Base-by-base conservation (phyloP, 2,113 vertebrate genomes). In the Lagopus leucura region DNA sequence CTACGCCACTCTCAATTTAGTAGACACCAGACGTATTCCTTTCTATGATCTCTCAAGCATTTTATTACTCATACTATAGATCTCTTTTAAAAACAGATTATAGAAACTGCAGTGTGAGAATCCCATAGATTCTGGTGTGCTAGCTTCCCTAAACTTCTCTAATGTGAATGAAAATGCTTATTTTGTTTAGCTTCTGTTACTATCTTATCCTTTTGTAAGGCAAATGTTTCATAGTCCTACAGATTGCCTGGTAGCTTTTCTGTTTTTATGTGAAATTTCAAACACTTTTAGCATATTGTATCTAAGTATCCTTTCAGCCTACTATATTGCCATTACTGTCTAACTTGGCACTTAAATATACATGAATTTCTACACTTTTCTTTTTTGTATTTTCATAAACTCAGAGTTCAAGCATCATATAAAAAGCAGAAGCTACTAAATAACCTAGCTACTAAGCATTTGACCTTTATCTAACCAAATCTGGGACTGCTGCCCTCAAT, bases 311-410 rank as follows among this genome's bases (percentile, higher is more conserved):
- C 60, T 70, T 83, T 83, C 40, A n/a, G 28, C 7, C 32, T 38
- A 17, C 10, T 65, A 2, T 13, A 50, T 25, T 40, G 36, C 3
- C 28, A 73, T 2, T 1, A 18, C 20, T 20, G 72, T 8, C 1
- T 1, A 72, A 80, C 18, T 52, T 60, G n/a, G 34, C 40, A 55
- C 22, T n/a, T 54, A 52, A 1, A 43, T 8, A 11, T 13, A 11
- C 3, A 64, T 6, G 61, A 6, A 70, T 77, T 85, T 72, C 34
- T 4, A 1, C 3, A 16, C 22, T 52, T 13, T 40, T 40, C 27
- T 36, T 70, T 50, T 65, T 30, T 55, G 30, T 63, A 19, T 77
- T 48, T 76, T 63, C 48, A 47, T 20, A 21, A 14, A 48, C 63
- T 63, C 43, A 77, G n/a, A 38, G 6, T 11, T 63, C 34, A 48